Conservation (phyloP, 2,797 vertebrate genomes). For the Toxotes lorentzi region DNA sequence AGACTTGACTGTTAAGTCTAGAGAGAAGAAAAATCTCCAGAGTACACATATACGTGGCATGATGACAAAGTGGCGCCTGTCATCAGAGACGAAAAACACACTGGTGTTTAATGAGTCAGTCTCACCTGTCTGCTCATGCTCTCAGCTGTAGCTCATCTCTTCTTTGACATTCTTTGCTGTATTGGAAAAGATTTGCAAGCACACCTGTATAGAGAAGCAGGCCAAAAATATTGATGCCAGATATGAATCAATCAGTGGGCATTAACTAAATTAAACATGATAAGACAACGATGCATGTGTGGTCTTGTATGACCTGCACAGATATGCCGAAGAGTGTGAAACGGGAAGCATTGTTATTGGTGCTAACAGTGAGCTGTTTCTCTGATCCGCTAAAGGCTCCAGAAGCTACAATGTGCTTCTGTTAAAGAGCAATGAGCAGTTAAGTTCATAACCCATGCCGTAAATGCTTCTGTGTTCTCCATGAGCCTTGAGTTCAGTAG, state of each 20-base stretch:
- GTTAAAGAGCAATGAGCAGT: conserved; percentile 15
- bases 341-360: not conserved
- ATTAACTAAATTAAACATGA: conserved; percentile 41
- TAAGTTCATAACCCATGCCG: conserved; percentile 36
- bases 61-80: conserved; percentile 49
- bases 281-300: conserved; percentile 31
- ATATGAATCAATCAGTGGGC: conserved; percentile 56
- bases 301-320: conserved; percentile 30
- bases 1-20: conserved; percentile 38
- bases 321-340: conserved; percentile 10
- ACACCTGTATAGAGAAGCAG: conserved; percentile 19
- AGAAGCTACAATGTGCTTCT: not conserved
- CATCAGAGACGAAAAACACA: conserved; percentile 39
- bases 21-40: not conserved
- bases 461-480: conserved; percentile 36
- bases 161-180: conserved; percentile 12
- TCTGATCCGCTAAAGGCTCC: not conserved
- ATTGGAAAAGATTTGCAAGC: conserved; percentile 53
- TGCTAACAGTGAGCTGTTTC: not conserved
- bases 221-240: conserved; percentile 45
- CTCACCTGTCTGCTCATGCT: conserved; percentile 64
- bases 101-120: conserved; percentile 42
- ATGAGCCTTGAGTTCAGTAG: conserved; percentile 21
- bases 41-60: conserved; percentile 23
- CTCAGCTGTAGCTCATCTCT: conserved; percentile 45